Conservation (phyloP, 2,888 invertebrate species). For the Carterocephalus palaemon region DNA sequence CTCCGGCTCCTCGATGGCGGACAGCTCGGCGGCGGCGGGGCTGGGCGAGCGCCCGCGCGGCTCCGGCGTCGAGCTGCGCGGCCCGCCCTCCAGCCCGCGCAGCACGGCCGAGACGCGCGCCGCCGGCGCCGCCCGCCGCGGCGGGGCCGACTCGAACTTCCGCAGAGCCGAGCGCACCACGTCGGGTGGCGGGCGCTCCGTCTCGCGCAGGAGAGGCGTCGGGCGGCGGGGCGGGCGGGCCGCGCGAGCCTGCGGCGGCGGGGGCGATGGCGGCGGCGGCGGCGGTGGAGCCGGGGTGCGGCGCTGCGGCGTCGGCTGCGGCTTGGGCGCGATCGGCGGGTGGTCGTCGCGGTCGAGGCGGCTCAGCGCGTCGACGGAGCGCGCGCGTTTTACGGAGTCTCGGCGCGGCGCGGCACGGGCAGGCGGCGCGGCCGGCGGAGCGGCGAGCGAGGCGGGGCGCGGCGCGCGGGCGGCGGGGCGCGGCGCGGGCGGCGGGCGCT, state of each 20-base stretch:
- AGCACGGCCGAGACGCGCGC: conserved; percentile 69
- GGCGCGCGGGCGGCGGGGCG: conserved; percentile 45
- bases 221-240: conserved; percentile 67
- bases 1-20: conserved; percentile 44
- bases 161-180: conserved; percentile 91
- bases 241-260: conserved; percentile 70
- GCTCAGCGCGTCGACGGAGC: conserved; percentile 91
- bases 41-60: conserved; percentile 45
- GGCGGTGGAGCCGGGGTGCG: conserved; percentile 69
- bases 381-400: conserved; percentile 87
- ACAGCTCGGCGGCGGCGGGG: conserved; percentile 40
- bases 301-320: conserved; percentile 85
- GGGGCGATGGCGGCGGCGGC: conserved; percentile 52
- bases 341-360: conserved; percentile 80
- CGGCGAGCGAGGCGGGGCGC: conserved; percentile 52
- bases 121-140: conserved; percentile 73
- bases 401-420: conserved; percentile 59
- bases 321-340: conserved; percentile 74
- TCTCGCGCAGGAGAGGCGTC: conserved; percentile 83
- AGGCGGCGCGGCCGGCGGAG: conserved; percentile 38
- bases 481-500: conserved; percentile 60
- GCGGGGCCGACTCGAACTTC: conserved; percentile 87
- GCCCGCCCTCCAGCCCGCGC: conserved; percentile 53
- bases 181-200: conserved; percentile 92
- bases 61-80: conserved; percentile 57